Percentiles rank a stretch among this genome's conserved stretches.
These are phyloP conservation scores for Cryptocephalus primarius DNA, from an alignment of 2,888 invertebrate genomes.

Conservation along the genomic window DNA sequence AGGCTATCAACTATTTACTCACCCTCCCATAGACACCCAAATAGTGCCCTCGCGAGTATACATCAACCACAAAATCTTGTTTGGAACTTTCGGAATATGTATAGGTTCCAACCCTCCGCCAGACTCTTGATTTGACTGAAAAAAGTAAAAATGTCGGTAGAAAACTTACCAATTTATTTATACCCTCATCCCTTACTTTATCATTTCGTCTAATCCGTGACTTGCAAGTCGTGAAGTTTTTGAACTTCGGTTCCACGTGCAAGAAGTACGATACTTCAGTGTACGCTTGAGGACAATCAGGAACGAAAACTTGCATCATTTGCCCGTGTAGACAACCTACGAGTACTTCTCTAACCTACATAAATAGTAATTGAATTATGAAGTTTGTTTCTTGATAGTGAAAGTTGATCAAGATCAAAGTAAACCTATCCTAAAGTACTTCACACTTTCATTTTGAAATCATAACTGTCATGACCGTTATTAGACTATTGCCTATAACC, in stretches of 20 bases:
- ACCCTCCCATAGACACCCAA: slow-evolving; percentile 51
- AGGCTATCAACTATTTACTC: no score
- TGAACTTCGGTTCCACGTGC: slow-evolving; percentile 27
- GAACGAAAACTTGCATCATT: slow-evolving; percentile 43
- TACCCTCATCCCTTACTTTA: slow-evolving; percentile 45
- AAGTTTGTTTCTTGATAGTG: no score
- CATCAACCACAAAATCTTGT: slow-evolving; percentile 45
- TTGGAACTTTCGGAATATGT: slow-evolving; percentile 46
- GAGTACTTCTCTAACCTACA: slow-evolving; percentile 36
- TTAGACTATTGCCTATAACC: no score
- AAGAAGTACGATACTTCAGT: slow-evolving; percentile 40
- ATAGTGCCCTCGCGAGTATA: slow-evolving; percentile 43
- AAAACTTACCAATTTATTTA: no score
- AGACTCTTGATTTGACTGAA: slow-evolving; percentile 47
- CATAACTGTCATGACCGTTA: no score
- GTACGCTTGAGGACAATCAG: slow-evolving; percentile 33
- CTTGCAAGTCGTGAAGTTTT: slow-evolving; percentile 48
- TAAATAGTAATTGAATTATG: no score
- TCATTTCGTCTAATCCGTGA: slow-evolving; percentile 48
- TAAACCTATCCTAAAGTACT: no score
- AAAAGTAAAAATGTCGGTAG: slow-evolving; percentile 19
- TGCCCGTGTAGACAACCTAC: slow-evolving; percentile 47
- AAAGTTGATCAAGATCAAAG: no score
- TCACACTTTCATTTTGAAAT: no score
- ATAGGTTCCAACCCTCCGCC: slow-evolving; percentile 44